Evolutionary conservation across 2,797 vertebrate species (phyloP).

Genomic region (Poliocrania exsul): DNA sequence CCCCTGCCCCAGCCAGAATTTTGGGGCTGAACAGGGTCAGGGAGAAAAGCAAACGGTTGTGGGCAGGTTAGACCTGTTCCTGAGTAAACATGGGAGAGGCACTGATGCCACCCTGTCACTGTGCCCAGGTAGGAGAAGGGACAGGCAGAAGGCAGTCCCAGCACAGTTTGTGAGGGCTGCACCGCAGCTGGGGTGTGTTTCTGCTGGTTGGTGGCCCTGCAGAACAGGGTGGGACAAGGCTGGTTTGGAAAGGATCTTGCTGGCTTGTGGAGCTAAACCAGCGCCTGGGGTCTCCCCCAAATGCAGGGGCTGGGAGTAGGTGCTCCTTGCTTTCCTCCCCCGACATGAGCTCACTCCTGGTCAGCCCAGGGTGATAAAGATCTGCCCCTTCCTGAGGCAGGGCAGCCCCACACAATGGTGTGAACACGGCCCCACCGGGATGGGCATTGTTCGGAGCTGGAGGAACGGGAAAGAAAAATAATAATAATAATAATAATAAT

Average conservation of each 20-base stretch:
- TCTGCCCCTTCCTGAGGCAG: conserved; percentile 57
- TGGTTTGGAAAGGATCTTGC: neutral
- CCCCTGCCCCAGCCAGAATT: neutral
- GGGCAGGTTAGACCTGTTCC: neutral
- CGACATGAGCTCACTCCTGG: neutral
- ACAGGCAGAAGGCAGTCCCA: neutral
- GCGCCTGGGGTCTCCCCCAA: neutral
- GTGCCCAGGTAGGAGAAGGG: neutral
- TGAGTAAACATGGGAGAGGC: conserved; percentile 27
- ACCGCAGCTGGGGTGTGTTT: neutral
- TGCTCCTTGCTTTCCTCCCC: neutral
- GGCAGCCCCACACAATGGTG: conserved; percentile 61
- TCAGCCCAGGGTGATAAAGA: conserved; percentile 15
- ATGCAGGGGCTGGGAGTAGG: fast-evolving
- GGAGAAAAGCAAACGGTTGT: neutral
- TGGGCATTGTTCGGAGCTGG: conserved; percentile 14
- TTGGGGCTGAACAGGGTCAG: neutral
- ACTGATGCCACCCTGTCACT: neutral
- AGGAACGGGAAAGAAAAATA: conserved; percentile 55
- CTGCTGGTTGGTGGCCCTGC: neutral
- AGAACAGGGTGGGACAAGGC: neutral
- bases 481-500: conserved; percentile 36
- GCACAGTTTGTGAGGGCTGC: neutral
- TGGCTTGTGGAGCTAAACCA: neutral
- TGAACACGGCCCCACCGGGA: neutral